Conservation (phyloP, 2,797 vertebrate genomes). For the Champsocephalus gunnari region DNA sequence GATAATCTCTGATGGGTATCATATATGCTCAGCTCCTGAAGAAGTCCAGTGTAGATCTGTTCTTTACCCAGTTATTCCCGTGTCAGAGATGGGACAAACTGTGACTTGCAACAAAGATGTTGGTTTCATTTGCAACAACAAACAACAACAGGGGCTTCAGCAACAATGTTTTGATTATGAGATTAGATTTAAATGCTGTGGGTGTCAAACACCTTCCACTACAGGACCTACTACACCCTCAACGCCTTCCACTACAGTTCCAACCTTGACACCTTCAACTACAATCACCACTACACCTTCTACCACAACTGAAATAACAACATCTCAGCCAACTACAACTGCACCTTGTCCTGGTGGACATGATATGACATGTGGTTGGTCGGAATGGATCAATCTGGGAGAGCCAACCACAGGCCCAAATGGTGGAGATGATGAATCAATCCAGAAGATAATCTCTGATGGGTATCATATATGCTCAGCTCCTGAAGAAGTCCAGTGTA, state of each 20-base stretch:
- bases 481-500: conserved; percentile 38
- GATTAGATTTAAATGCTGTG: too few relatives aligned
- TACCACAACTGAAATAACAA: conserved; percentile 14
- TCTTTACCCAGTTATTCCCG: too few relatives aligned
- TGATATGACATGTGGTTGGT: conserved; percentile 27
- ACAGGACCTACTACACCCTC: not conserved
- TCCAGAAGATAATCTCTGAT: conserved; percentile 38
- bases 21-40: too few relatives aligned
- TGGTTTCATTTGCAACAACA: too few relatives aligned
- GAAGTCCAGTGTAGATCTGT: too few relatives aligned
- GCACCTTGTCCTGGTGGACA: conserved; percentile 13
- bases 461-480: conserved; percentile 18
- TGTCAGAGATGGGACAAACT: too few relatives aligned
- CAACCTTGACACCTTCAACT: not conserved
- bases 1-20: too few relatives aligned
- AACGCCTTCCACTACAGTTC: not conserved
- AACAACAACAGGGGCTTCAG: too few relatives aligned
- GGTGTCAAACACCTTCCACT: too few relatives aligned
- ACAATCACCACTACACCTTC: not conserved
- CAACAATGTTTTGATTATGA: too few relatives aligned
- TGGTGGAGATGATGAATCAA: conserved; percentile 55
- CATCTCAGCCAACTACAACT: not conserved
- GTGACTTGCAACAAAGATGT: too few relatives aligned
- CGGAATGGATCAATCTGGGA: conserved; percentile 34
- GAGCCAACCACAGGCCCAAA: conserved; percentile 12